Percentiles rank a stretch among this genome's conserved stretches.
Evolutionary conservation across 2,888 invertebrate species (phyloP).

Genomic region (Ctena decussata): DNA sequence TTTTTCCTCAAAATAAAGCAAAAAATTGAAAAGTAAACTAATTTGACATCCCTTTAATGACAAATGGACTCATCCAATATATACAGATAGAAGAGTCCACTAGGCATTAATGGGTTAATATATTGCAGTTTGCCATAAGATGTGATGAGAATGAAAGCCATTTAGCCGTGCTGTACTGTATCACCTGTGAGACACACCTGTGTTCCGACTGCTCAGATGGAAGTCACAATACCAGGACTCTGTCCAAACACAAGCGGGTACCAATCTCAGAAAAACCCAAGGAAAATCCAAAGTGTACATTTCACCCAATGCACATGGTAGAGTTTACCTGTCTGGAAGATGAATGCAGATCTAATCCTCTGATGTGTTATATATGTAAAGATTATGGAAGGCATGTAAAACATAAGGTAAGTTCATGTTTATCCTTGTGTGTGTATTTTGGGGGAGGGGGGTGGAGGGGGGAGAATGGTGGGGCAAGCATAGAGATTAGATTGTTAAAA

Average conservation of each 20-base stretch:
- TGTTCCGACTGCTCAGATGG: slow-evolving; percentile 88
- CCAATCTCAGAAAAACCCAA: slow-evolving; percentile 89
- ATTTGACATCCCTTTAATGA: too few species aligned
- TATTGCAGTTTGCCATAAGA: slow-evolving; percentile 85
- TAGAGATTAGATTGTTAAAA: too few species aligned
- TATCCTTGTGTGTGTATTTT: too few species aligned
- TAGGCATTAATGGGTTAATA: too few species aligned
- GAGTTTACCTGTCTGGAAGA: slow-evolving; percentile 89
- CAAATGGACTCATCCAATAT: too few species aligned
- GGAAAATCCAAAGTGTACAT: slow-evolving; percentile 88
- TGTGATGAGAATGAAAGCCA: slow-evolving; percentile 89
- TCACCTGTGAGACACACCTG: slow-evolving; percentile 88
- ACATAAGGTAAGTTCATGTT: slow-evolving; percentile 87
- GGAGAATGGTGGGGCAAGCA: too few species aligned
- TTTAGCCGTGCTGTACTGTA: slow-evolving; percentile 89
- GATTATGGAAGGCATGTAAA: slow-evolving; percentile 89
- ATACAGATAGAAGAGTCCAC: too few species aligned
- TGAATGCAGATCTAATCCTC: slow-evolving; percentile 88
- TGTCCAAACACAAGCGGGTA: slow-evolving; percentile 88
- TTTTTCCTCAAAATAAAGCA: too few species aligned
- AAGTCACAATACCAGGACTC: slow-evolving; percentile 88
- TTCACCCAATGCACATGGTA: slow-evolving; percentile 88
- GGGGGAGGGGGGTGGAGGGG: too few species aligned
- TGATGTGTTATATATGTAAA: slow-evolving; percentile 89
- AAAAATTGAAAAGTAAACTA: too few species aligned